Conservation (phyloP, 1,140 invertebrate species). For the Ptiloglossa arizonensis region DNA sequence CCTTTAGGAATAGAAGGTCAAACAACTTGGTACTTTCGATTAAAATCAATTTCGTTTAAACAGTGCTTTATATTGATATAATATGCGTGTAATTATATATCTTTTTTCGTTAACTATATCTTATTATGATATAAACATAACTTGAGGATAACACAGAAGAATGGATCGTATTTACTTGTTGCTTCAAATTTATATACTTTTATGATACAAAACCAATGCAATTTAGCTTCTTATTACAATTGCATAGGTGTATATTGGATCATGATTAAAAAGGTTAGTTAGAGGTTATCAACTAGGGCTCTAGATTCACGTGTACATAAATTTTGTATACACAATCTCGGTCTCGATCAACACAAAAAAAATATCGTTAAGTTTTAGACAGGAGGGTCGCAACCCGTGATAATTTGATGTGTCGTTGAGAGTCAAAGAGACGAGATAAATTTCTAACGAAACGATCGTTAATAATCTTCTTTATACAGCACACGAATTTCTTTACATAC, state of each 20-base stretch:
- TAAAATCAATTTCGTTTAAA: too few relatives aligned
- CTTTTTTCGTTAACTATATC: background rate
- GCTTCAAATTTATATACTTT: background rate
- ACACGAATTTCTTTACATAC: background rate
- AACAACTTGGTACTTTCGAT: too few relatives aligned
- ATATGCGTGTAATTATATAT: background rate
- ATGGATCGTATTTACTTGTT: background rate
- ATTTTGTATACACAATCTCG: background rate
- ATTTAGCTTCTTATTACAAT: background rate
- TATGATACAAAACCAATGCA: background rate
- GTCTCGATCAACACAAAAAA: background rate
- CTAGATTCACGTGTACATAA: background rate
- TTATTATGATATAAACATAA: background rate
- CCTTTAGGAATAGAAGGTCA: too few relatives aligned
- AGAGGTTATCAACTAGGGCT: background rate
- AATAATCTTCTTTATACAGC: background rate
- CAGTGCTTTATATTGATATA: too few relatives aligned
- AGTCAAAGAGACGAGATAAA: background rate
- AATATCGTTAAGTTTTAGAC: background rate
- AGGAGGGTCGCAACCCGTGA: background rate
- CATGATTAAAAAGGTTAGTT: background rate
- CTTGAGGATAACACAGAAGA: too few relatives aligned
- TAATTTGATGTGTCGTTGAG: background rate
- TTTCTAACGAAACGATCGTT: background rate
- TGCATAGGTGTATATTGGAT: background rate